Evolutionary conservation across 2,888 invertebrate species (phyloP).

Genomic region (Blastobasis lacticolella): DNA sequence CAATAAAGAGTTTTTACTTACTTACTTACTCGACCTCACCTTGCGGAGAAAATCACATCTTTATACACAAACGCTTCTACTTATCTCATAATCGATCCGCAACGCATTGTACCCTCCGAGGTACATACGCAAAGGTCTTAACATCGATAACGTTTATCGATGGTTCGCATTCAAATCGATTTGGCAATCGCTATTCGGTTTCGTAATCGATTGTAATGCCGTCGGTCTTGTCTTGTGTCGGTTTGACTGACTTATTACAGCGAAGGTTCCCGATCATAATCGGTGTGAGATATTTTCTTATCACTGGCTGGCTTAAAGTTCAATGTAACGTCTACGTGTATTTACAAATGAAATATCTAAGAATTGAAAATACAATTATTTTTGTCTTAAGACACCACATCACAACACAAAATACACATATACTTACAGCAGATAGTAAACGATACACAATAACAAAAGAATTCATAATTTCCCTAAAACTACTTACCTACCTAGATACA

Average conservation of each 20-base stretch:
- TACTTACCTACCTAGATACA: too few relatives aligned
- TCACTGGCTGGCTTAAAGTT: not conserved
- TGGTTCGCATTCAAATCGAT: slow-evolving; percentile 7
- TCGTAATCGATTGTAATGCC: slow-evolving; percentile 40
- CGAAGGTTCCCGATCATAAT: slow-evolving; percentile 44
- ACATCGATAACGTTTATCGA: slow-evolving; percentile 7
- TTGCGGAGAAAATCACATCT: too few relatives aligned
- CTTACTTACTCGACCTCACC: too few relatives aligned
- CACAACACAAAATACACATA: too few relatives aligned
- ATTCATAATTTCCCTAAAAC: too few relatives aligned
- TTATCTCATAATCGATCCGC: slow-evolving; percentile 2
- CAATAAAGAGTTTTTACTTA: too few relatives aligned
- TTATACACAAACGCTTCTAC: not conserved
- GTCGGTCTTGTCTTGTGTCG: slow-evolving; percentile 37
- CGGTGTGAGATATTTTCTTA: slow-evolving; percentile 13
- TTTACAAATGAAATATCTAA: too few relatives aligned
- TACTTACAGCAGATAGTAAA: too few relatives aligned
- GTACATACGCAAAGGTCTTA: not conserved
- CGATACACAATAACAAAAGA: too few relatives aligned
- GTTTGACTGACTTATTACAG: slow-evolving; percentile 28
- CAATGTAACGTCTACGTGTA: too few relatives aligned
- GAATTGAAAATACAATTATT: too few relatives aligned
- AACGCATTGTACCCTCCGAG: slow-evolving; percentile 1
- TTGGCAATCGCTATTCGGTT: slow-evolving; percentile 17
- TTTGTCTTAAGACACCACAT: too few relatives aligned